Conservation (phyloP, 2,797 vertebrate genomes). For the Otus scops region DNA sequence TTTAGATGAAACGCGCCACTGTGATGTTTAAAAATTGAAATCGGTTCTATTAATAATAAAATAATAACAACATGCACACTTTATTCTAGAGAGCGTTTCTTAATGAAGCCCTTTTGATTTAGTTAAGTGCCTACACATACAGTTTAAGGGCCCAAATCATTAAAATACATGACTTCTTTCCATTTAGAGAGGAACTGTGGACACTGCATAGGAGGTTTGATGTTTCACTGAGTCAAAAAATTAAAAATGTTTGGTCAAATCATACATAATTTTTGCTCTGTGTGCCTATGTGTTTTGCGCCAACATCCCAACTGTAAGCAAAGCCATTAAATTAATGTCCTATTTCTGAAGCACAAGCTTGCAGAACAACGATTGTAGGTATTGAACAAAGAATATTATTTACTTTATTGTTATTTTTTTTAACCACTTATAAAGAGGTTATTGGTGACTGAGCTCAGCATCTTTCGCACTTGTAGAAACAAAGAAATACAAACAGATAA, state of each 20-base stretch:
- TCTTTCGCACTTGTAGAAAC: background rate
- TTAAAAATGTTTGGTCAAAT: fast-evolving
- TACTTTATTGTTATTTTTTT: background rate
- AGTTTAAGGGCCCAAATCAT: background rate
- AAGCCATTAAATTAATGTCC: background rate
- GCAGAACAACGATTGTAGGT: background rate
- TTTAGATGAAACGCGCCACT: background rate
- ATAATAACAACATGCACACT: background rate
- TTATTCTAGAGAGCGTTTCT: background rate
- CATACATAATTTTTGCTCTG: background rate
- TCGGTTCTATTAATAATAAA: background rate
- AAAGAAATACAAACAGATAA: background rate
- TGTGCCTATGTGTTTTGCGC: background rate
- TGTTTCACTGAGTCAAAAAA: background rate
- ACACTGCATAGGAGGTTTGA: background rate
- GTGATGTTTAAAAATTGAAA: background rate
- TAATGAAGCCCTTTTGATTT: background rate
- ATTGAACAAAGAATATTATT: background rate
- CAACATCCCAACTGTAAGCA: background rate
- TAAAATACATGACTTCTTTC: background rate
- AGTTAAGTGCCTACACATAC: background rate
- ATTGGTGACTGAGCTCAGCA: background rate
- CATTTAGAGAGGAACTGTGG: background rate
- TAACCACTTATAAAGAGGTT: background rate
- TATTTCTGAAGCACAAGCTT: background rate